Base-by-base conservation (phyloP, 2,888 invertebrate genomes). In the Acanthosepion pharaonis region DNA sequence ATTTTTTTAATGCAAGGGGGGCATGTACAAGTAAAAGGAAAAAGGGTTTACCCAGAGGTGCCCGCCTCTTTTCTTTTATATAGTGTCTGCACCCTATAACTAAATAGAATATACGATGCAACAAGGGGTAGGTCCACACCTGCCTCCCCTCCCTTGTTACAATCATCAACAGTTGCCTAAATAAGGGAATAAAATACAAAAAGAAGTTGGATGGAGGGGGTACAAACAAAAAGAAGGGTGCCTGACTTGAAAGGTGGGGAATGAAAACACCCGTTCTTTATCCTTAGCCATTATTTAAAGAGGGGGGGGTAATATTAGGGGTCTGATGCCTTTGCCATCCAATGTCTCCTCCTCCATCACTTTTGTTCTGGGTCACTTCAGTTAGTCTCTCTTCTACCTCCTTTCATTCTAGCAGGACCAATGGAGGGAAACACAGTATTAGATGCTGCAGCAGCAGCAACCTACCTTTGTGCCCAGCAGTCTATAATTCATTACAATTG, bases 81-180 rank as follows among this genome's bases (percentile, higher is more conserved):
- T 78, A n/a, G n/a, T 15, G 78, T 78, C n/a, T n/a, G n/a, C 78
- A 78, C 78, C 78, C 78, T 78, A 78, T 78, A 78, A 78, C 78
- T 78, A 78, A 78, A 78, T n/a, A 78, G 78, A 78, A 78, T 59
- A 59, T 59, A 59, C 59, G 59, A 59, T 78, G 78, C 78, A 78
- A 78, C 78, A 78, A 78, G 78, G 78, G 78, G 78, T 78, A 78
- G 78, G 78, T n/a, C 78, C 78, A 78, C 78, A 78, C 78, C 78
- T 78, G 78, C 78, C 78, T 78, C 78, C 78, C 78, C 78, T 78
- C 78, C 78, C 78, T 78, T 33, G n/a, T 78, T n/a, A 78, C 78
- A 78, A 78, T 78, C 78, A 78, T 78, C 78, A 78, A 78, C 78
- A 78, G 78, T 78, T 78, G 78, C 78, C n/a, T n/a, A 78, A 78